phyloP scores from a whole-genome alignment of 2,113 vertebrate species.

The Numida meleagris region DNA sequence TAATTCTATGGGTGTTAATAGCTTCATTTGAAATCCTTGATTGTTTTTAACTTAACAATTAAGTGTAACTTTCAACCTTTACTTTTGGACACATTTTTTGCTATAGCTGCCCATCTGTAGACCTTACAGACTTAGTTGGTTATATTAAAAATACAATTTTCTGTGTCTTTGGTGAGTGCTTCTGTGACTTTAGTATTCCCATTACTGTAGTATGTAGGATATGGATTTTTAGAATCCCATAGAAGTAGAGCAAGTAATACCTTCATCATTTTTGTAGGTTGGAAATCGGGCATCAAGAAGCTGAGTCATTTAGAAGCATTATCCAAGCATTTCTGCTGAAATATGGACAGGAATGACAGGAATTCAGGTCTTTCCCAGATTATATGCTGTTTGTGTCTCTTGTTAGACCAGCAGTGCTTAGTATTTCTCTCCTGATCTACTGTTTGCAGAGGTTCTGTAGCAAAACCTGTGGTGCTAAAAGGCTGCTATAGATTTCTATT shows the following conservation, averaged over 20 bases:
- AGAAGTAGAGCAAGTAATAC: not conserved
- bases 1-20: not conserved
- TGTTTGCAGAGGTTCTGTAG: not conserved
- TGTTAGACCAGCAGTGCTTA: not conserved
- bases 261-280: fast-evolving
- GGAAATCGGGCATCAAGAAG: not conserved
- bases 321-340: not conserved
- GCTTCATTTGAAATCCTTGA: not conserved
- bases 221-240: not conserved
- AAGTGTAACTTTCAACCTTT: not conserved
- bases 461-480: not conserved
- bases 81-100: not conserved
- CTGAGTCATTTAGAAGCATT: not conserved
- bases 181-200: not conserved
- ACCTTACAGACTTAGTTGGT: not conserved
- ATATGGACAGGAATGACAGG: not conserved
- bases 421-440: not conserved
- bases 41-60: not conserved
- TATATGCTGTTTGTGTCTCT: not conserved
- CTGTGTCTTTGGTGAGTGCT: not conserved
- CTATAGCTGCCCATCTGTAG: not conserved
- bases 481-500: not conserved
- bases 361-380: not conserved
- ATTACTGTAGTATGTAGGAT: not conserved
- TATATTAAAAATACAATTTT: not conserved